Conservation (phyloP, 2,888 invertebrate species). For the Phaonia tiefii region DNA sequence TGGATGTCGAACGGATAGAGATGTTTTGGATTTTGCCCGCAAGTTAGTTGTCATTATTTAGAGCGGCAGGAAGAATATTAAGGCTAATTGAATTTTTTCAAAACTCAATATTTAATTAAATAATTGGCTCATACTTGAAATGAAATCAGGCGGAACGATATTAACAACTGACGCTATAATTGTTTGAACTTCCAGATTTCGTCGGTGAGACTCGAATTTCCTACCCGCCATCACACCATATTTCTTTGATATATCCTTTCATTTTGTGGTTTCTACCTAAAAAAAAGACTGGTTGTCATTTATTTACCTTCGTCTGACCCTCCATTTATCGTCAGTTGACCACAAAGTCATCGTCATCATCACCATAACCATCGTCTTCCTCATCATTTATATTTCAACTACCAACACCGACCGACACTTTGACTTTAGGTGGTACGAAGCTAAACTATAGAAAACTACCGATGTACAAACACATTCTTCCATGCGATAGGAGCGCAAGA, state of each 20-base stretch:
- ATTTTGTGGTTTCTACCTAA: conserved; percentile 2
- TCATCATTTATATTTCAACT: conserved; percentile 17
- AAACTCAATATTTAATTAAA: neutral
- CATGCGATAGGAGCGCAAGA: neutral
- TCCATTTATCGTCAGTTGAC: conserved; percentile 54
- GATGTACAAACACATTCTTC: too few species aligned
- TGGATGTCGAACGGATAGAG: too few species aligned
- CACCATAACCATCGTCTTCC: neutral
- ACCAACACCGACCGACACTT: conserved; percentile 3
- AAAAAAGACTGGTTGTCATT: conserved; percentile 7
- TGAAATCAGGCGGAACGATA: neutral
- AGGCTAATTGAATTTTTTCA: conserved; percentile 37
- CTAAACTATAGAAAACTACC: neutral
- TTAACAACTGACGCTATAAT: neutral
- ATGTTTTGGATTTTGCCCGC: too few species aligned
- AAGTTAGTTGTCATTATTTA: too few species aligned
- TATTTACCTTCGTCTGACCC: conserved; percentile 26
- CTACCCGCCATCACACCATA: neutral
- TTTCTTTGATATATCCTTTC: conserved; percentile 20
- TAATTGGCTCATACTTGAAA: neutral
- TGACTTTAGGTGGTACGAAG: conserved; percentile 20
- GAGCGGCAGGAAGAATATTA: neutral
- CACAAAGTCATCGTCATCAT: conserved; percentile 54
- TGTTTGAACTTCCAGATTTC: neutral
- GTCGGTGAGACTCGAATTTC: neutral